Evolutionary conservation across 2,888 invertebrate genomes (phyloP).

Genomic region (Metalampra italica): DNA sequence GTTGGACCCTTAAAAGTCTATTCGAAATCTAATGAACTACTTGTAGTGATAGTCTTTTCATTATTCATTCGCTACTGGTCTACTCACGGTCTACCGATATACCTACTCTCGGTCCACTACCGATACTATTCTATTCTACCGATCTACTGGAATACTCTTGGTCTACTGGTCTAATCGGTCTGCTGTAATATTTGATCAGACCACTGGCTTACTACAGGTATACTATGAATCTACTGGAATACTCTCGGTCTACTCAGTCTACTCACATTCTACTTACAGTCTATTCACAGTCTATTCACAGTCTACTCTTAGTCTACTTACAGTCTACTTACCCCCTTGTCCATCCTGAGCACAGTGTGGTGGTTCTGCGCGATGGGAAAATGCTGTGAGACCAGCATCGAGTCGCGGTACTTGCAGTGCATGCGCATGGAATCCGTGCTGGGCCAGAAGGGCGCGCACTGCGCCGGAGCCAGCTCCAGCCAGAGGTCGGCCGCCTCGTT

Average conservation of each 20-base stretch:
- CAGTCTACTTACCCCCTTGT: constrained; percentile 82
- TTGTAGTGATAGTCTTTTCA: not conserved
- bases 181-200: not conserved
- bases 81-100: not conserved
- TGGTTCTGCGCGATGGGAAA: constrained; percentile 85
- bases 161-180: constrained; percentile 2
- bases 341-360: constrained; percentile 88
- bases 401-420: constrained; percentile 88
- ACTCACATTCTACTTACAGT: not conserved
- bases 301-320: not conserved
- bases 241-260: not conserved
- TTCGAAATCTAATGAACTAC: not conserved
- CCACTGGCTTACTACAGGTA: not conserved
- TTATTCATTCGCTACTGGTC: not conserved
- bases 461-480: constrained; percentile 85
- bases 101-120: not conserved
- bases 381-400: constrained; percentile 86
- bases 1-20: too few relatives aligned
- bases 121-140: not conserved
- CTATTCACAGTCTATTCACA: not conserved
- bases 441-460: constrained; percentile 89
- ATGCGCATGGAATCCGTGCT: constrained; percentile 88
- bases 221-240: not conserved
- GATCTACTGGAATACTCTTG: not conserved
- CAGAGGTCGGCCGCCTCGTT: constrained; percentile 91